These are phyloP conservation scores for Cyclura pinguis DNA, from an alignment of 2,797 vertebrate species.

Conservation along the genomic window DNA sequence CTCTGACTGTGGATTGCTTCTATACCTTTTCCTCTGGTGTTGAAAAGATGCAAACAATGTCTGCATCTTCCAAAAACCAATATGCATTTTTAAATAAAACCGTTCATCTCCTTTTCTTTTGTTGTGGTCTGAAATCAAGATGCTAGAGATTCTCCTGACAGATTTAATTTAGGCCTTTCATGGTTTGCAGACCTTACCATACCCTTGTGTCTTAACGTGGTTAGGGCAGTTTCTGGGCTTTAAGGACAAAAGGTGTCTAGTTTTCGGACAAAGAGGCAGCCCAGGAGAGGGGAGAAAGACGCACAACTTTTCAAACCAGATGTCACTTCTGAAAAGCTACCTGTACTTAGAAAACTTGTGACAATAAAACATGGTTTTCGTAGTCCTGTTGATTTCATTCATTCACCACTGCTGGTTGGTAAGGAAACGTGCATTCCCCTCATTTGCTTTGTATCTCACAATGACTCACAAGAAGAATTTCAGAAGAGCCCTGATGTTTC, in stretches of 20 bases:
- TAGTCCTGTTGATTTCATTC: not conserved
- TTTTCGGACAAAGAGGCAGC: not conserved
- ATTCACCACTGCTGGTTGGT: too few relatives aligned
- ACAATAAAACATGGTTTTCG: not conserved
- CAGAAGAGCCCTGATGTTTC: too few relatives aligned
- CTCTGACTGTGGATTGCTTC: not conserved
- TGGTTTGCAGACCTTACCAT: not conserved
- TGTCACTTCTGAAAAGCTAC: not conserved
- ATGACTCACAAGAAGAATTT: too few relatives aligned
- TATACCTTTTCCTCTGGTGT: not conserved
- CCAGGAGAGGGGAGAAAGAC: not conserved
- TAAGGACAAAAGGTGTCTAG: not conserved
- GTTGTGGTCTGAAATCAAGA: not conserved
- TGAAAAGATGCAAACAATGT: not conserved
- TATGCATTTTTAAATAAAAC: not conserved
- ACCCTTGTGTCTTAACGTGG: not conserved
- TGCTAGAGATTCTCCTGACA: not conserved
- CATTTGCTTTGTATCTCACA: too few relatives aligned
- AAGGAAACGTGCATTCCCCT: too few relatives aligned
- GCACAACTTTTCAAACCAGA: accelerated
- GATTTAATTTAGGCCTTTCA: accelerated
- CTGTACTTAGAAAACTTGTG: not conserved
- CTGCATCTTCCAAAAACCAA: not conserved
- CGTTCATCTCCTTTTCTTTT: not conserved
- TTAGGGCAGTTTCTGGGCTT: accelerated